A percentile compares a stretch with the other conserved stretches of the same genome.
These are phyloP conservation scores for Anguilla anguilla DNA, from an alignment of 2,797 vertebrate species.

Conservation along the genomic window DNA sequence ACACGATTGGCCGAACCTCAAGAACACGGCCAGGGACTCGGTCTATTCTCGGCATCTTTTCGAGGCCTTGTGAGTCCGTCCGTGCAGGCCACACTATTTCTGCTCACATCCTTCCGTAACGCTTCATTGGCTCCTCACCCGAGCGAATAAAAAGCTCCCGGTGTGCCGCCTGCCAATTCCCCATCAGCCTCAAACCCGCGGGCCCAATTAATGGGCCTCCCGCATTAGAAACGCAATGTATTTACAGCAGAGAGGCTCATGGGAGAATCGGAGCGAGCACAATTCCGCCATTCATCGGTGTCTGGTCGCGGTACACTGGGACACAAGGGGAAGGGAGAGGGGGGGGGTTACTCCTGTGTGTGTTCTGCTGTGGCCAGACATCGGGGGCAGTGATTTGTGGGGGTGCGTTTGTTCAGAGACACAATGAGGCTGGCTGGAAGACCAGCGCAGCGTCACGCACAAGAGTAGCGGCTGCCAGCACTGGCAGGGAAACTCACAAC, in stretches of 20 bases:
- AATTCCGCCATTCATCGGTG: background rate
- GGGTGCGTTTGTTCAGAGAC: background rate
- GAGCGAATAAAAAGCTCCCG: background rate
- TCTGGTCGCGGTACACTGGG: background rate
- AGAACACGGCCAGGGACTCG: background rate
- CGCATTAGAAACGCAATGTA: background rate
- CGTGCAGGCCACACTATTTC: background rate
- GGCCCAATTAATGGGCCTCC: background rate
- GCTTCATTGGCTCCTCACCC: background rate
- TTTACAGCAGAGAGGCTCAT: background rate
- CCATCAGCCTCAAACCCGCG: background rate
- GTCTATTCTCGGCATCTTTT: background rate
- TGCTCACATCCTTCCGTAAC: background rate
- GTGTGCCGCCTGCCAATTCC: background rate
- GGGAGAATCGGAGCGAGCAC: background rate
- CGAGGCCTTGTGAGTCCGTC: background rate
- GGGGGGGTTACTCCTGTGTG: background rate
- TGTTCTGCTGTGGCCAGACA: background rate
- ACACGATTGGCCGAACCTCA: constrained; percentile 13
- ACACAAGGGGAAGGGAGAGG: background rate
- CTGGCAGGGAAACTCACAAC: too few relatives aligned
- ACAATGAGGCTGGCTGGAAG: constrained; percentile 13
- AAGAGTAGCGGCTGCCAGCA: background rate
- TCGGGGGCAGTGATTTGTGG: constrained; percentile 6
- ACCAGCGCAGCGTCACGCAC: background rate